Base-by-base conservation (phyloP, 2,888 invertebrate genomes). In the Lamproptera curius region DNA sequence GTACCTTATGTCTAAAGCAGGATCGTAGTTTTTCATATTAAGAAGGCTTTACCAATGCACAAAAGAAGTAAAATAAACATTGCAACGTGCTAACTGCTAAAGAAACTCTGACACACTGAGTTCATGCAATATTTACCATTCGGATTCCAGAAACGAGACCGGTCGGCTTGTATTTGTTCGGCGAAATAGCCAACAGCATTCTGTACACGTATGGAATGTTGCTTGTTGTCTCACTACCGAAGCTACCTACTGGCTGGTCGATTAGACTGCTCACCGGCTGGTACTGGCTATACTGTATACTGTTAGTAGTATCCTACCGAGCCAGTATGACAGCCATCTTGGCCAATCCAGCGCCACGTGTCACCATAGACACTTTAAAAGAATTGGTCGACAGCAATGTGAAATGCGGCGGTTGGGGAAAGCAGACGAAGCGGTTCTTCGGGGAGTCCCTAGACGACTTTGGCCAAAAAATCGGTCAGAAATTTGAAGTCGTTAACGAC, bases 251-350 rank as follows among this genome's bases (percentile, higher is more conserved):
- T 11, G 94, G 93, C 11, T 95, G 95, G 95, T 92, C 95, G 0
- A 83, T 96, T 34, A 87, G 95, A 26, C 83, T 95, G 17, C 83
- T 96, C 10, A 95, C 95, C 1, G 95, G 96, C 0, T 95, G 95
- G 92, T 96, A 95, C 77, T 96, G 95, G 95, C 73, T 95, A 1
- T 96, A 95, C 68, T 94, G 94, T 63, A 91, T 95, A 52, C 83
- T 95, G 2, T 89, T 95, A 3, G 93, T 93, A 0, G 94, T 95
- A 0, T 91, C 93, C 0, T 96, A 96, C 69, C 83, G 93, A 63
- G 95, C 95, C 0, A 95, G 95, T 61, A 92, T 96, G 90, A 95
- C 95, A 0, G 95, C 95, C 0, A 94, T 94, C 43, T 79, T 96
- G 38, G 94, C 95, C 0, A 93, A 93, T 71, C 95, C 95, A 16